Evolutionary conservation across 2,113 vertebrate genomes (phyloP), one percentile per base, ranked within the genome.

Genomic region (Epinephelus fuscoguttatus): DNA sequence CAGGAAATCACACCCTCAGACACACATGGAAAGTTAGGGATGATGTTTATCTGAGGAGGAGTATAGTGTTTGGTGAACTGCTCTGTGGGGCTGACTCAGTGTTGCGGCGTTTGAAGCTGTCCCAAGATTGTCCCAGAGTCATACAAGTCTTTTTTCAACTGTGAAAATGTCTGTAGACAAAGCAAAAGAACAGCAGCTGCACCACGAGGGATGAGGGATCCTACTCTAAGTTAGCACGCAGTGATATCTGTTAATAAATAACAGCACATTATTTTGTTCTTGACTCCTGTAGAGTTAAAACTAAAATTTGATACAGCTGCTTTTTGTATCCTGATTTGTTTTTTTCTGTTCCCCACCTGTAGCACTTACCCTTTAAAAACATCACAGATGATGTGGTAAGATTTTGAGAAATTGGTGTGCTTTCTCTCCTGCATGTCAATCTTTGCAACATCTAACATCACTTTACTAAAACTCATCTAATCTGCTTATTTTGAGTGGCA

Each of bases 351-450:
- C 88, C 90, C 87, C 86, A 84, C 88, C 85, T 89, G 82, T 96
- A 99, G 97, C 96, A 97, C 69, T 95, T 98, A 94, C 96, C 96
- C 92, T 98, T 99, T 95, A 98, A 90, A 96, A 98, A 95, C 88
- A 91, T 99, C 95, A 99, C 97, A 49, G 98, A 99, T 94, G 98
- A 99, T 94, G 94, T 98, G 98, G 98, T 99, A 98, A 98, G 98
- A 93, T 69, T 69, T 50, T 56, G 14, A 68, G 18, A 68, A 78
- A 66, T 18, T 7, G n/a, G 6, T 61, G 1, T 57, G 8, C 6
- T 56, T 47, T 40, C 19, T 79, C 23, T 70, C 70, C 72, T 59
- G n/a, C 15, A 80, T 82, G 4, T 78, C 11, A 18, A 18, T 62
- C 23, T 76, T 25, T 73, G n/a, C 27, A 75, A 27, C 53, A 55